Evolutionary conservation across 2,113 vertebrate species (phyloP), one percentile per base, ranked within the genome.

Genomic region (Paedocypris sp.): DNA sequence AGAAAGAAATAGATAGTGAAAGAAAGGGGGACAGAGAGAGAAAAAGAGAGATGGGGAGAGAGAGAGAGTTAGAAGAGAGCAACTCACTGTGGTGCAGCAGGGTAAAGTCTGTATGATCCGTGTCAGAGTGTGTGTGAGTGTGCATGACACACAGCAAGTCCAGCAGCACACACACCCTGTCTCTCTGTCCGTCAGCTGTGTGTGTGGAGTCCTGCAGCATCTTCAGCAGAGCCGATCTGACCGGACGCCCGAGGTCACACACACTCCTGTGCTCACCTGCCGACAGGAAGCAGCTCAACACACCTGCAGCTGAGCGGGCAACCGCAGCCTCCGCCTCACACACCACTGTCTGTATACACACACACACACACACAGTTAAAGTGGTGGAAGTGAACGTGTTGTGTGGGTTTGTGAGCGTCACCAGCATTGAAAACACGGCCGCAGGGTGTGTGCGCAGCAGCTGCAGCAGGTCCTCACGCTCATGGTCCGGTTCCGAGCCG

Each of bases 351-450:
- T 97, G 12, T 49, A 28, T 9, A 52, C 45, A 32, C 4, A 59
- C 19, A 36, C 23, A 16, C 15, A 22, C 26, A 25, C 18, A 23
- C 2, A 36, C n/a, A 29, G n/a, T n/a, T n/a, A n/a, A n/a, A n/a
- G n/a, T n/a, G n/a, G n/a, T n/a, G n/a, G n/a, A n/a, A n/a, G n/a
- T n/a, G n/a, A n/a, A n/a, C n/a, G n/a, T n/a, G n/a, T n/a, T 13
- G 49, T 26, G 20, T n/a, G 13, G 18, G 29, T 32, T 13, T 19
- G 26, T 48, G 5, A 16, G 2, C 78, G 87, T 64, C 82, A 98
- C 92, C 84, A 98, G 77, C 70, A 96, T 83, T 60, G 81, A 86
- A 56, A 91, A 71, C 16, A 86, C 70, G 64, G 86, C 69, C 49
- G 83, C 77, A 47, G 89, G 87, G 57, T 82, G 80, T 62, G 70